These are phyloP conservation scores for Diloba caeruleocephala DNA, from an alignment of 2,888 invertebrate species.

Conservation along the genomic window DNA sequence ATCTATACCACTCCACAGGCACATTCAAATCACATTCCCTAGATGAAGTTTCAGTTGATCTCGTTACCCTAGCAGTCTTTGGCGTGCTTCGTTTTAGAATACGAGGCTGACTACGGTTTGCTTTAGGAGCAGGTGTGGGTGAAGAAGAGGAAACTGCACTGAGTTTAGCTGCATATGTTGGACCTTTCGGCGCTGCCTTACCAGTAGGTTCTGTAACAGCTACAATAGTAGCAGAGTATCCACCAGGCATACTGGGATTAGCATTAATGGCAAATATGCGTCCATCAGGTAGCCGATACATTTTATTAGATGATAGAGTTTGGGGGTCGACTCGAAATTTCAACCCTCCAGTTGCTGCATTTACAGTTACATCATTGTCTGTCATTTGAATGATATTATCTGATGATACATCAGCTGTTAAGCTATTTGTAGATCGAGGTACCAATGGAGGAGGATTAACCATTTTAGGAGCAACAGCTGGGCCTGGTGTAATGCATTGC, in stretches of 20 bases:
- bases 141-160: constrained; percentile 64
- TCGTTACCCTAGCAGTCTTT: constrained; percentile 33
- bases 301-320: constrained; percentile 85
- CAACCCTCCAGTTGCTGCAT: constrained; percentile 81
- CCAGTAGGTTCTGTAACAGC: constrained; percentile 75
- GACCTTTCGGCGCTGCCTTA: constrained; percentile 67
- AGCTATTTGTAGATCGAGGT: constrained; percentile 46
- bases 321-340: constrained; percentile 87
- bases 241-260: constrained; percentile 85
- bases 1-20: constrained; percentile 89
- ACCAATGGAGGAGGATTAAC: constrained; percentile 61
- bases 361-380: constrained; percentile 86
- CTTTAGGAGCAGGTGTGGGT: constrained; percentile 38
- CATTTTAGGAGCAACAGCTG: constrained; percentile 67
- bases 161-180: constrained; percentile 79
- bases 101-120: constrained; percentile 29
- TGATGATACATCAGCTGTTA: constrained; percentile 61
- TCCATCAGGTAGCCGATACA: constrained; percentile 86
- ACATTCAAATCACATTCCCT: constrained; percentile 75
- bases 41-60: constrained; percentile 36
- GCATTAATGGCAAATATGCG: constrained; percentile 85
- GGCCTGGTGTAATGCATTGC: constrained; percentile 82
- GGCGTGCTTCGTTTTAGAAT: constrained; percentile 45
- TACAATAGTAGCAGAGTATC: constrained; percentile 87
- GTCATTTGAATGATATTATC: constrained; percentile 87